phyloP scores from a whole-genome alignment of 2,113 vertebrate genomes.

The Sminthopsis crassicaudata region DNA sequence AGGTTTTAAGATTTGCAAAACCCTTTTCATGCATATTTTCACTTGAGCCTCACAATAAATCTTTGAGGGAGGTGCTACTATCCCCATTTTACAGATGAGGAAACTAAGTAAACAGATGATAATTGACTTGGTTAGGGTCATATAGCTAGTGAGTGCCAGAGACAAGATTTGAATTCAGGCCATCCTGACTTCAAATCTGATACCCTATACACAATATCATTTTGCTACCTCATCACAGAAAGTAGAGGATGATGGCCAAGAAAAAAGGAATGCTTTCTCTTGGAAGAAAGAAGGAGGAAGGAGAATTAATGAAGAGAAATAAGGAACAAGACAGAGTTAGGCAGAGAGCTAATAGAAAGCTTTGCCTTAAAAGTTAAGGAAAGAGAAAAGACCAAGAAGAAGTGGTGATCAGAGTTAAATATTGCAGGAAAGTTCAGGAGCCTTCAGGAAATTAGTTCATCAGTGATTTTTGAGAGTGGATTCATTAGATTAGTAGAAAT shows the following conservation, averaged over 20 bases:
- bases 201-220: background rate
- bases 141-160: background rate
- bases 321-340: background rate
- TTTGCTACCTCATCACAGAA: background rate
- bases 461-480: background rate
- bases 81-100: background rate
- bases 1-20: background rate
- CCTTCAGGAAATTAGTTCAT: background rate
- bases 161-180: background rate
- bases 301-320: background rate
- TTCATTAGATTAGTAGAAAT: background rate
- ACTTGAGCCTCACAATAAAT: background rate
- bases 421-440: background rate
- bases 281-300: background rate
- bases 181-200: background rate
- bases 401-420: background rate
- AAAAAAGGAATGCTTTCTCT: background rate
- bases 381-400: background rate
- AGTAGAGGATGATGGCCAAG: background rate
- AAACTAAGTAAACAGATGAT: background rate
- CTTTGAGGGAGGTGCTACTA: background rate
- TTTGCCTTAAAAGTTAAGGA: background rate
- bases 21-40: background rate
- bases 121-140: background rate
- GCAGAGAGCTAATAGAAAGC: background rate